phyloP scores from a whole-genome alignment of 2,888 invertebrate genomes.

The Herminia tarsipennalis region DNA sequence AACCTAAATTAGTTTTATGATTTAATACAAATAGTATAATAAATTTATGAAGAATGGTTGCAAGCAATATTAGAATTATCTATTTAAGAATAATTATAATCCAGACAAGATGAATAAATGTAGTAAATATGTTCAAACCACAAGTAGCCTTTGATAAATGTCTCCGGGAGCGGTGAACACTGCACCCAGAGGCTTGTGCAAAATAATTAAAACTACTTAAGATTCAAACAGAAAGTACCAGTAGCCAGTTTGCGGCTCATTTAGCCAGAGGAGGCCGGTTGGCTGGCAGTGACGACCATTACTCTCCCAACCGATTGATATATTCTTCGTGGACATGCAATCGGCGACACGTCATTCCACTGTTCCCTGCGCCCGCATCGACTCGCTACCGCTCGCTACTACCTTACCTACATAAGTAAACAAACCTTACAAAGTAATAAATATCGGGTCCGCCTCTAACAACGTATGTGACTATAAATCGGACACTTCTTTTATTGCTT shows the following conservation, averaged over 20 bases:
- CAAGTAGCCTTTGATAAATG: conserved; percentile 64
- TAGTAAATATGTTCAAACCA: conserved; percentile 30
- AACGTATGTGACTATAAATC: conserved; percentile 71
- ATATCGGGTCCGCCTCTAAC: conserved; percentile 65
- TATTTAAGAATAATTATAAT: conserved; percentile 59
- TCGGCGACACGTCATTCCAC: conserved; percentile 78
- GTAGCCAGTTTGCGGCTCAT: conserved; percentile 75
- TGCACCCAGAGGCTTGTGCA: conserved; percentile 70
- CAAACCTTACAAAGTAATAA: conserved; percentile 66
- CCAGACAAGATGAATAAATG: conserved; percentile 51
- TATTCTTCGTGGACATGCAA: conserved; percentile 81
- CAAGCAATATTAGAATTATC: conserved; percentile 52
- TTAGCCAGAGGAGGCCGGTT: conserved; percentile 64
- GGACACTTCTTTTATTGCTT: conserved; percentile 69
- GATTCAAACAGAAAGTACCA: conserved; percentile 78
- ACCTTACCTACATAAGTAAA: conserved; percentile 59
- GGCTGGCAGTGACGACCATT: conserved; percentile 68
- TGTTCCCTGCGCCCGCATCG: conserved; percentile 31
- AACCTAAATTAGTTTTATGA: conserved; percentile 20
- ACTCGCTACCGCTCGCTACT: conserved; percentile 45
- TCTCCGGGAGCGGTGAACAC: conserved; percentile 58
- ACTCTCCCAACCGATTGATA: conserved; percentile 78
- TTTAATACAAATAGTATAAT: conserved; percentile 33
- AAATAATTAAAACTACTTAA: conserved; percentile 85
- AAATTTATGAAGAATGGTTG: conserved; percentile 42